A percentile compares a stretch with the other conserved stretches of the same genome.
phyloP scores from a whole-genome alignment of 1,140 invertebrate genomes.

The Meloidogyne chitwoodi region DNA sequence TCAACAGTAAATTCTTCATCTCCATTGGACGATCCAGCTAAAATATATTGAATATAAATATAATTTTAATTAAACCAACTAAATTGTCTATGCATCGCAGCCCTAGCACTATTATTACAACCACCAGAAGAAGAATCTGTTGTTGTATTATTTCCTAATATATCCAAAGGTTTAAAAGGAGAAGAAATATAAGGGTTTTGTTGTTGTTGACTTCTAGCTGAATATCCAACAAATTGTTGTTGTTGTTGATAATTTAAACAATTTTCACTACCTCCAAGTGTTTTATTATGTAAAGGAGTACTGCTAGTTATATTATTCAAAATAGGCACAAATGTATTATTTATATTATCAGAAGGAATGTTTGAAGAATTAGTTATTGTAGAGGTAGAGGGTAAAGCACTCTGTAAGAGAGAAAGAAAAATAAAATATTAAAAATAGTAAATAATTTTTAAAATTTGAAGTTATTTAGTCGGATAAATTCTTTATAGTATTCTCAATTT shows the following conservation, averaged over 20 bases:
- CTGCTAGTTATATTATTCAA: background rate
- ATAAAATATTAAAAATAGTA: background rate
- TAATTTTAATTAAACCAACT: constrained; percentile 46
- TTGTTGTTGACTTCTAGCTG: background rate
- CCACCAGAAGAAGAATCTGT: background rate
- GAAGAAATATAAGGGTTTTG: background rate
- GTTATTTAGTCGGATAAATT: no score
- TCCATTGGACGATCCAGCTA: constrained; percentile 52
- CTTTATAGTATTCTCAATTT: no score
- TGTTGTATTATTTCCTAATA: constrained; percentile 2
- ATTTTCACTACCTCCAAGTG: constrained; percentile 11
- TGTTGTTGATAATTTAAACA: background rate
- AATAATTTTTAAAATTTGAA: background rate
- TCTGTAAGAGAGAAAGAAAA: background rate
- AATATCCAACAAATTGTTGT: background rate
- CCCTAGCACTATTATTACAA: constrained; percentile 12
- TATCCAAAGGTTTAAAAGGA: background rate
- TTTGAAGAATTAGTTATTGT: no score
- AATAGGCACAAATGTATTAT: background rate
- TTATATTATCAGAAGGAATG: background rate
- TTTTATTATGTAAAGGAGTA: background rate
- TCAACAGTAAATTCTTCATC: constrained; percentile 57
- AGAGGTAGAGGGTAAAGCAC: background rate
- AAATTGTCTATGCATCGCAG: constrained; percentile 18
- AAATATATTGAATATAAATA: background rate